Evolutionary conservation across 2,113 vertebrate genomes (phyloP).

Genomic region (Lophura nycthemera): DNA sequence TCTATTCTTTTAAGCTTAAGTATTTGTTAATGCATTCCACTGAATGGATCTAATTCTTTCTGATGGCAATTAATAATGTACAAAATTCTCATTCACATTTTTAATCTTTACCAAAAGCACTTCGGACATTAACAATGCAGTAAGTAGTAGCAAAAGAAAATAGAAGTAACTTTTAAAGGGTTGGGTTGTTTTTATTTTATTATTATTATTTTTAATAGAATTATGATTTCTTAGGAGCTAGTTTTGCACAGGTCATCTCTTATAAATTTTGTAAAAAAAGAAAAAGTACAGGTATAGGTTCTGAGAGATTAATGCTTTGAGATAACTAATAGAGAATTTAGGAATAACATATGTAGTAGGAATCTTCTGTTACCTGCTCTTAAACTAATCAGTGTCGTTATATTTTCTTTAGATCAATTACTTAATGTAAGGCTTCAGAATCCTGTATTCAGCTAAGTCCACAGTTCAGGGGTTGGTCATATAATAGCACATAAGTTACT

Average conservation of each 20-base stretch:
- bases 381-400: neutral
- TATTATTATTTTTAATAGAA: neutral
- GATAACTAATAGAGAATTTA: neutral
- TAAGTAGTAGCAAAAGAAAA: neutral
- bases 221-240: neutral
- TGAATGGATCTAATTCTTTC: neutral
- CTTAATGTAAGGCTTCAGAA: neutral
- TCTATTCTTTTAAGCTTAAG: neutral
- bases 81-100: neutral
- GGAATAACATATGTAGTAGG: neutral
- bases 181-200: neutral
- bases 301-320: neutral
- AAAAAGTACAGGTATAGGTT: neutral
- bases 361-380: neutral
- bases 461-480: neutral
- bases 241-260: neutral
- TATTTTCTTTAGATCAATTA: neutral
- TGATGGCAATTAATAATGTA: neutral
- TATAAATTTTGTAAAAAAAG: neutral
- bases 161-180: neutral
- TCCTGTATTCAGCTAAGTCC: neutral
- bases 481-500: neutral
- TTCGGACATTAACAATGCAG: neutral
- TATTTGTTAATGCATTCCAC: neutral
- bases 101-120: constrained; percentile 13